Percentiles rank a stretch among this genome's conserved stretches.
These are phyloP conservation scores for Platycnemis pennipes DNA, from an alignment of 2,888 invertebrate species.

Conservation along the genomic window DNA sequence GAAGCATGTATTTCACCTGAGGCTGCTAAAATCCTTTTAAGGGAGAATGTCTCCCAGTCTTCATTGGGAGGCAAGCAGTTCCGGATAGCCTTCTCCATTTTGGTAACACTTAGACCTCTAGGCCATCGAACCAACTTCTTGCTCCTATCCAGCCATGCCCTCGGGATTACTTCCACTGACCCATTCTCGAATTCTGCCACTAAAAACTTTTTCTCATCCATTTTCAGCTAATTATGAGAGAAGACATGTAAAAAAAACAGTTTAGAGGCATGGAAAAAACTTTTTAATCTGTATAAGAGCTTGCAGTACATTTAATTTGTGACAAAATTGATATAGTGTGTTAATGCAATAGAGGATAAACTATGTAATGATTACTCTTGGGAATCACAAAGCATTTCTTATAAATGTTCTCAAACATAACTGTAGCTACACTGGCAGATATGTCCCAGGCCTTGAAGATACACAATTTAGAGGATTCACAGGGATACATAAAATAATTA, in stretches of 20 bases:
- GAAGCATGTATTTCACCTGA: constrained; percentile 1
- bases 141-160: neutral
- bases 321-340: too few relatives aligned
- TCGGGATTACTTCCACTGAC: neutral
- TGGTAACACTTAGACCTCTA: neutral
- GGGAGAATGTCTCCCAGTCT: neutral
- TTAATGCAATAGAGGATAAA: neutral
- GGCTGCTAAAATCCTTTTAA: neutral
- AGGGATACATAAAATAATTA: neutral
- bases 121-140: neutral
- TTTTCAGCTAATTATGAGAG: neutral
- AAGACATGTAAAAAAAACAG: neutral
- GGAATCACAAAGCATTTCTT: neutral
- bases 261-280: neutral
- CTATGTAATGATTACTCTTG: neutral
- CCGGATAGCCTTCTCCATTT: neutral
- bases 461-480: neutral
- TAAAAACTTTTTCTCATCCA: neutral
- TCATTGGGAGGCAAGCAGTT: neutral
- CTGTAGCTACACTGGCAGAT: neutral
- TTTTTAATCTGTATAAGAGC: neutral
- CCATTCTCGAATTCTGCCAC: neutral
- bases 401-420: neutral
- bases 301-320: neutral
- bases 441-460: neutral